Percentiles rank a stretch among this genome's conserved stretches.
Conservation (phyloP, 2,113 vertebrate genomes). For the Okapia johnstoni region DNA sequence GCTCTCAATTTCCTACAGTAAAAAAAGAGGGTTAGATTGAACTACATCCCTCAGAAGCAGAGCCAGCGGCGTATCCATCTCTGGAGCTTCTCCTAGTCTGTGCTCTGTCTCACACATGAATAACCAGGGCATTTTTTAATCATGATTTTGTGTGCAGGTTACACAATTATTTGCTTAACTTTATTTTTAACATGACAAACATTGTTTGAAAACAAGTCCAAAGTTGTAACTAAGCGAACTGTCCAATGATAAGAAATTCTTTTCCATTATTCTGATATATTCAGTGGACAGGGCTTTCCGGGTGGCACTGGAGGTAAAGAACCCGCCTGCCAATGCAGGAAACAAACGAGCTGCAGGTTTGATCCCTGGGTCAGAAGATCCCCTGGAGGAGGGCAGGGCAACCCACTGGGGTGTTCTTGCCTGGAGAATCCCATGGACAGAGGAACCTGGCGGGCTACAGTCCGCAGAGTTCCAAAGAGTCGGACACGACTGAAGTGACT, state of each 20-base stretch:
- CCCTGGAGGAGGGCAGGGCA: not conserved
- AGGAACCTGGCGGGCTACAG: not conserved
- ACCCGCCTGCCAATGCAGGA: not conserved
- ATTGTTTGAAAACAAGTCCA: not conserved
- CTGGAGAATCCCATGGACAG: not conserved
- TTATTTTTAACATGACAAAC: not conserved
- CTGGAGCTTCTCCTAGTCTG: not conserved
- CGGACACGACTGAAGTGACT: not conserved
- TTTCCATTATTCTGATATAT: not conserved
- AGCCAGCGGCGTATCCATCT: accelerated
- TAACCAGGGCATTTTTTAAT: not conserved
- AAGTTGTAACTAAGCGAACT: constrained; percentile 5
- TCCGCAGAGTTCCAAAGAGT: not conserved
- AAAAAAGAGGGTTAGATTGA: not conserved
- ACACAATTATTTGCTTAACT: not conserved
- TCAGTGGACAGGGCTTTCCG: not conserved
- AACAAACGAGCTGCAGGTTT: not conserved
- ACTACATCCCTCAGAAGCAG: not conserved
- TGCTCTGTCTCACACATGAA: not conserved
- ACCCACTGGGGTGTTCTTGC: not conserved
- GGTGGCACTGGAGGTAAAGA: not conserved
- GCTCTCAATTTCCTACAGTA: not conserved
- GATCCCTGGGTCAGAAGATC: not conserved
- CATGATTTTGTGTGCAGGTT: not conserved
- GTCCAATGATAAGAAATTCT: not conserved